phyloP scores from a whole-genome alignment of 2,797 vertebrate genomes.

The Oophaga sylvatica region DNA sequence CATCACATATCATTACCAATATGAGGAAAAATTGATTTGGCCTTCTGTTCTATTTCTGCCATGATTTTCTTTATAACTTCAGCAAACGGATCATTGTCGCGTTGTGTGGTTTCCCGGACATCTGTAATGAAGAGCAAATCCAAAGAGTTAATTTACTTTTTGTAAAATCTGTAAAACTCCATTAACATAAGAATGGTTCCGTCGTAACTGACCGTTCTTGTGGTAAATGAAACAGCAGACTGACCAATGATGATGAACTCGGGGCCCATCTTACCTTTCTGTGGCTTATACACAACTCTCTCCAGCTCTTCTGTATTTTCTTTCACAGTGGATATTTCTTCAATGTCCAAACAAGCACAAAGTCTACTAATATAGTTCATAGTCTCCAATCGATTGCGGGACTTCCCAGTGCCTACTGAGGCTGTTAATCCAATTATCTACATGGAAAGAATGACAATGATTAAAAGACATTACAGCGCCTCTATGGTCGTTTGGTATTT shows the following conservation, averaged over 20 bases:
- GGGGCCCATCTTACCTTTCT: slow-evolving; percentile 70
- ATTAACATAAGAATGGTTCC: neutral
- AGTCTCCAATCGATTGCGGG: slow-evolving; percentile 67
- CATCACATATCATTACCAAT: slow-evolving; percentile 31
- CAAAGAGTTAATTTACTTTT: neutral
- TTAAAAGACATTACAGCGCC: too few relatives aligned
- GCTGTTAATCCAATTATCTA: slow-evolving; percentile 81
- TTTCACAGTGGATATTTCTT: slow-evolving; percentile 76
- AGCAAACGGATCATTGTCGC: slow-evolving; percentile 68
- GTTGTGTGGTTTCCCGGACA: slow-evolving; percentile 64
- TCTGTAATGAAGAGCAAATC: slow-evolving; percentile 64
- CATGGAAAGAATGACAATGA: slow-evolving; percentile 9
- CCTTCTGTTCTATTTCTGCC: slow-evolving; percentile 68
- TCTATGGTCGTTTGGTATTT: too few relatives aligned
- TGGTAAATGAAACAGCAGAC: too few relatives aligned
- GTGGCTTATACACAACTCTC: slow-evolving; percentile 70
- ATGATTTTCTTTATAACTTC: slow-evolving; percentile 70
- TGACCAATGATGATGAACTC: neutral
- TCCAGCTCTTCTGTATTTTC: slow-evolving; percentile 73
- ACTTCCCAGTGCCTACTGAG: slow-evolving; percentile 77
- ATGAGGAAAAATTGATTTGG: slow-evolving; percentile 64
- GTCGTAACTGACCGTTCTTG: neutral
- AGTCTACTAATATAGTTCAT: slow-evolving; percentile 73
- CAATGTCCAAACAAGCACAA: slow-evolving; percentile 76
- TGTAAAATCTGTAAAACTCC: neutral